Conservation (phyloP, 2,113 vertebrate genomes). For the Dermatemys mawii region DNA sequence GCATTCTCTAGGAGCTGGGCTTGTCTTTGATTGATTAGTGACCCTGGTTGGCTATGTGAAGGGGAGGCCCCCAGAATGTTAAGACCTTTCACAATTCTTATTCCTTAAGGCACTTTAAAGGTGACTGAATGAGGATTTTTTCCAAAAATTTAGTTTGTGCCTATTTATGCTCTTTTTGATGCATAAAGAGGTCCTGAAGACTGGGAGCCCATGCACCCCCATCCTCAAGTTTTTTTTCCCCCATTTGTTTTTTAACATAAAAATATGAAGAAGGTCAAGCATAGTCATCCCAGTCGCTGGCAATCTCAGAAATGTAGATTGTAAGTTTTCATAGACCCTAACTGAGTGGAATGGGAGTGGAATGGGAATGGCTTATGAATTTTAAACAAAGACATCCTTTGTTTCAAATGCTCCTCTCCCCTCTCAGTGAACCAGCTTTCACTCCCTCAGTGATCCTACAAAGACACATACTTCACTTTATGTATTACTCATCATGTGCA, state of each 20-base stretch:
- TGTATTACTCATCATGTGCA: background rate
- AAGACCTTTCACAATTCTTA: background rate
- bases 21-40: background rate
- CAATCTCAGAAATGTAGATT: background rate
- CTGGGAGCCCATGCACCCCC: background rate
- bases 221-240: background rate
- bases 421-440: background rate
- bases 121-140: background rate
- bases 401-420: background rate
- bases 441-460: background rate
- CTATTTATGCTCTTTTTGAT: background rate
- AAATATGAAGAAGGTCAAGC: background rate
- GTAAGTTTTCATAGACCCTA: background rate
- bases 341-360: background rate
- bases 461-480: background rate
- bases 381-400: background rate
- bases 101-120: background rate
- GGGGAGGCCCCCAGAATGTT: background rate
- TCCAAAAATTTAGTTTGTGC: fast-evolving
- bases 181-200: background rate
- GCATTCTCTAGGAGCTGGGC: fast-evolving
- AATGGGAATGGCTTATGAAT: background rate
- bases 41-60: background rate
- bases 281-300: background rate
- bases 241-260: background rate